Conservation (phyloP, 2,888 invertebrate genomes). For the Machimus rusticus region DNA sequence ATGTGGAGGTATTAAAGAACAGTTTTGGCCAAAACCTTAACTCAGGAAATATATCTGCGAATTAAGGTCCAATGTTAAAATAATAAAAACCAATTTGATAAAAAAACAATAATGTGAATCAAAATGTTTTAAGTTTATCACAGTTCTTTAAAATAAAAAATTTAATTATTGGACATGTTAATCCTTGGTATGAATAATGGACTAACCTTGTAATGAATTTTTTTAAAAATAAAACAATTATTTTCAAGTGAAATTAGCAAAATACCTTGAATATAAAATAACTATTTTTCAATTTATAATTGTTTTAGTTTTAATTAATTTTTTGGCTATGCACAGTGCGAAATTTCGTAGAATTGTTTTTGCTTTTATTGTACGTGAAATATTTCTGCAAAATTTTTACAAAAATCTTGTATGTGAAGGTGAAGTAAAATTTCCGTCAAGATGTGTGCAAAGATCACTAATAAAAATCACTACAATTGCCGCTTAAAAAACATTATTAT, state of each 20-base stretch:
- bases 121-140: too few relatives aligned
- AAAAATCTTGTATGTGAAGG: neutral
- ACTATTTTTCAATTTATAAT: neutral
- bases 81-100: too few relatives aligned
- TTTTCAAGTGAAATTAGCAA: neutral
- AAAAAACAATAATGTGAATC: too few relatives aligned
- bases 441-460: neutral
- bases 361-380: neutral
- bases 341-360: neutral
- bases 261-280: neutral
- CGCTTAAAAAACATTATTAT: neutral
- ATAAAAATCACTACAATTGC: neutral
- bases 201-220: neutral
- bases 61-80: too few relatives aligned
- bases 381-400: neutral
- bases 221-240: neutral
- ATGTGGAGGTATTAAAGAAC: too few relatives aligned
- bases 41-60: too few relatives aligned
- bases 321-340: neutral
- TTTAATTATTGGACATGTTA: too few relatives aligned
- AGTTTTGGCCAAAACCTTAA: too few relatives aligned
- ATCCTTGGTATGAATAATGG: too few relatives aligned
- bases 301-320: too few relatives aligned
- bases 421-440: neutral
- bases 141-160: too few relatives aligned